Conservation (phyloP, 2,888 invertebrate species). For the Diadegma fenestrale region DNA sequence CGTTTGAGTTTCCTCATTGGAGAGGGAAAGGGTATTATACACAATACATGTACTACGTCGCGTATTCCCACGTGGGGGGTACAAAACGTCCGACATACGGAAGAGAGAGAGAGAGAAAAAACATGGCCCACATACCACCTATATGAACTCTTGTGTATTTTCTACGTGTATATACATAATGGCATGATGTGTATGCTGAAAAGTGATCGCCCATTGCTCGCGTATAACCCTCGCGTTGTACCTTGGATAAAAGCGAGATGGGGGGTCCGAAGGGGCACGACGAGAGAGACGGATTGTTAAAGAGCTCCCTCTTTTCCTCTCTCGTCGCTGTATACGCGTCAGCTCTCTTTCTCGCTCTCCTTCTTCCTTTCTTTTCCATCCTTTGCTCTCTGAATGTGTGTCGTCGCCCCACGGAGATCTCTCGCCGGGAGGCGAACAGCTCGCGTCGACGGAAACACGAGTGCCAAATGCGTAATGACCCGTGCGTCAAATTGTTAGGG, state of each 20-base stretch:
- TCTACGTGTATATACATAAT: slow-evolving; percentile 34
- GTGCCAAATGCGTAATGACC: slow-evolving; percentile 83
- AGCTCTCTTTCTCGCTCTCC: slow-evolving; percentile 11
- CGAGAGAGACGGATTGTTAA: slow-evolving; percentile 11
- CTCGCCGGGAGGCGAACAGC: slow-evolving; percentile 77
- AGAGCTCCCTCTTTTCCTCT: slow-evolving; percentile 48
- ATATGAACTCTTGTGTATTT: slow-evolving; percentile 24
- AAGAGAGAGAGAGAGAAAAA: slow-evolving; percentile 75
- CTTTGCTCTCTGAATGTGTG: slow-evolving; percentile 14
- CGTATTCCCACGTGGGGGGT: slow-evolving; percentile 81
- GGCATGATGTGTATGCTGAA: slow-evolving; percentile 47
- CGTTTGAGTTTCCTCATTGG: slow-evolving; percentile 70
- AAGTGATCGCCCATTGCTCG: slow-evolving; percentile 74
- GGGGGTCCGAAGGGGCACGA: slow-evolving; percentile 78
- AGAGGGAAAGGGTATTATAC: slow-evolving; percentile 66
- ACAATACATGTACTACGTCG: slow-evolving; percentile 62
- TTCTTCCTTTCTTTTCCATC: slow-evolving; percentile 20
- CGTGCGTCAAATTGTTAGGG: too few species aligned
- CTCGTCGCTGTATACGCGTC: too few species aligned
- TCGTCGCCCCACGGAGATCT: slow-evolving; percentile 56
- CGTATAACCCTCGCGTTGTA: slow-evolving; percentile 78
- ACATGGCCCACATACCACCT: slow-evolving; percentile 77
- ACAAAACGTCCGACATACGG: slow-evolving; percentile 80
- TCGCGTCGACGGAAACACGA: slow-evolving; percentile 79
- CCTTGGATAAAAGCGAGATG: slow-evolving; percentile 83